Conservation (phyloP, 2,113 vertebrate genomes). For the Alethe castanea region DNA sequence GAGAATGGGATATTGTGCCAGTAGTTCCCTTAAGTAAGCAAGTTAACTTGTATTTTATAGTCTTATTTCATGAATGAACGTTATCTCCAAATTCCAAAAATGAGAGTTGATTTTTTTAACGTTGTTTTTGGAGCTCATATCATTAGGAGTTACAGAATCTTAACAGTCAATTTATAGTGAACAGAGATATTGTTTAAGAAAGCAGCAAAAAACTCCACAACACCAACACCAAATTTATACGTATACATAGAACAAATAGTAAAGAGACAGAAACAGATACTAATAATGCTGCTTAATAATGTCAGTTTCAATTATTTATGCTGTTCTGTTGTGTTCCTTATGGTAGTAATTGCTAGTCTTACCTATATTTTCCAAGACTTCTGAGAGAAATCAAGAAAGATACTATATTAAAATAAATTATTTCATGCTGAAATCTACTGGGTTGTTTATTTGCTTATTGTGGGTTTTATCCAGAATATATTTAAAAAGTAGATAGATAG, state of each 20-base stretch:
- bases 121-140: not conserved
- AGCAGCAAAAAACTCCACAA: accelerated
- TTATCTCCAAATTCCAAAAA: not conserved
- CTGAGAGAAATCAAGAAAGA: not conserved
- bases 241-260: not conserved
- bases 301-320: not conserved
- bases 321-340: not conserved
- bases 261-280: not conserved
- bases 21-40: not conserved
- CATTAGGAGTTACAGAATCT: not conserved
- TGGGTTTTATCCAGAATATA: not conserved
- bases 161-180: not conserved
- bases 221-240: not conserved
- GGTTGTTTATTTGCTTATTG: not conserved
- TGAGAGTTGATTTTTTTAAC: not conserved
- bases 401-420: not conserved
- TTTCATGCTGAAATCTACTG: not conserved
- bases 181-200: not conserved
- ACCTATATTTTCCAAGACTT: not conserved
- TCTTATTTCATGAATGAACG: not conserved
- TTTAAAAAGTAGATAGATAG: not conserved
- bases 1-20: not conserved
- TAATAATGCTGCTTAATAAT: not conserved
- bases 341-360: not conserved
- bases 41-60: not conserved